A percentile compares a stretch with the other conserved stretches of the same genome.
Conservation (phyloP, 2,888 invertebrate genomes). For the Ephialtes manifestator region DNA sequence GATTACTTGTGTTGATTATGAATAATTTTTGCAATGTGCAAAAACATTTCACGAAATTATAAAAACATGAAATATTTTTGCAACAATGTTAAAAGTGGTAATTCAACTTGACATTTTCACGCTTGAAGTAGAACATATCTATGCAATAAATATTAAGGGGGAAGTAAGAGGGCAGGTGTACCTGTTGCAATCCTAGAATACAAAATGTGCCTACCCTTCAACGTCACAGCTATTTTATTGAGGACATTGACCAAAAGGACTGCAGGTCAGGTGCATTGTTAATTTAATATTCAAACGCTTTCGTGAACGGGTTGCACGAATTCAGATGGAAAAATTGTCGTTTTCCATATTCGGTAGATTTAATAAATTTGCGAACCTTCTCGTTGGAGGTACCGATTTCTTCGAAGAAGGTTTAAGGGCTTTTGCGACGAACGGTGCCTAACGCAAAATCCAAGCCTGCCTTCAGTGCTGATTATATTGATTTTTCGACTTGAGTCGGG, state of each 20-base stretch:
- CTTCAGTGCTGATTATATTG: not conserved
- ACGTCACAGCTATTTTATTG: not conserved
- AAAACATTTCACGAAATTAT: no score
- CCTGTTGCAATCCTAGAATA: not conserved
- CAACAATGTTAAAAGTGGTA: not conserved
- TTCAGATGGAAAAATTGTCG: not conserved
- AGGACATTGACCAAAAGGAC: not conserved
- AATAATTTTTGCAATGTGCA: no score
- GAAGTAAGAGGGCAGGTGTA: not conserved
- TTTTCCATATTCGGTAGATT: not conserved
- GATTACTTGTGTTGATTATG: no score
- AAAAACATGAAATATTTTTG: not conserved
- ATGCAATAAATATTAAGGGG: not conserved
- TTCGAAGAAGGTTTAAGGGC: not conserved
- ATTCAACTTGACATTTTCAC: not conserved
- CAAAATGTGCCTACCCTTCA: not conserved
- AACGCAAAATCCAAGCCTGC: not conserved
- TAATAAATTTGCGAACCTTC: not conserved
- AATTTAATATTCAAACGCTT: not conserved
- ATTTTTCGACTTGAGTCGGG: constrained; percentile 1
- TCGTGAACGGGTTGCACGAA: constrained; percentile 10
- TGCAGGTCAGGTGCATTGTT: not conserved
- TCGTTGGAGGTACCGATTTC: not conserved
- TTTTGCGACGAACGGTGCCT: not conserved
- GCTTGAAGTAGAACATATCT: not conserved